A percentile compares a stretch with the other conserved stretches of the same genome.
Evolutionary conservation across 2,888 invertebrate genomes (phyloP).

Genomic region (Polia nebulosa): DNA sequence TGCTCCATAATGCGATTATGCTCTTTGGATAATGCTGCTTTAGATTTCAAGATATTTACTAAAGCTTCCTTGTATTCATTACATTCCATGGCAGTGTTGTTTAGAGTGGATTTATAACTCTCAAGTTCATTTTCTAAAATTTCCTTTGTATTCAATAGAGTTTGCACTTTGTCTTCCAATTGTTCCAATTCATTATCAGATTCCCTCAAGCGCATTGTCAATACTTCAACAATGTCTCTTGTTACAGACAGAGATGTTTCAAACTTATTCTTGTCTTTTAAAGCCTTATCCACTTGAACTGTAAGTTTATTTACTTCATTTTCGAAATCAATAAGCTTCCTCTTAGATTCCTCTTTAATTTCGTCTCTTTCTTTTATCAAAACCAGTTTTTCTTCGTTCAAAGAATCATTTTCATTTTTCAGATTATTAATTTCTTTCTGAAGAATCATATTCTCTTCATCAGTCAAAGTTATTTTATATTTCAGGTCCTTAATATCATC

Average conservation of each 20-base stretch:
- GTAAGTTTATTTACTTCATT: slow-evolving; percentile 85
- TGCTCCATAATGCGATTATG: slow-evolving; percentile 89
- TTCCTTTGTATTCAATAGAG: slow-evolving; percentile 79
- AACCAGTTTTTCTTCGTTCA: slow-evolving; percentile 75
- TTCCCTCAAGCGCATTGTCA: slow-evolving; percentile 90
- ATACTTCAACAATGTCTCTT: slow-evolving; percentile 91
- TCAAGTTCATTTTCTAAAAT: slow-evolving; percentile 81
- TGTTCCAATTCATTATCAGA: slow-evolving; percentile 92
- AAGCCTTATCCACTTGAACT: slow-evolving; percentile 83
- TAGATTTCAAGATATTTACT: slow-evolving; percentile 87
- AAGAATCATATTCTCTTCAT: slow-evolving; percentile 78
- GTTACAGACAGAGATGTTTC: slow-evolving; percentile 91
- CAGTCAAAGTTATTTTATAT: slow-evolving; percentile 75
- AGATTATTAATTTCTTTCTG: slow-evolving; percentile 78
- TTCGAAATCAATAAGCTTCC: slow-evolving; percentile 82
- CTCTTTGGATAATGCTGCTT: slow-evolving; percentile 86
- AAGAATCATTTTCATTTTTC: slow-evolving; percentile 77
- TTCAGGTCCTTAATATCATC: slow-evolving; percentile 82
- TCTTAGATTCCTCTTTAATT: slow-evolving; percentile 82
- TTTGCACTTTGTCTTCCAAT: slow-evolving; percentile 84
- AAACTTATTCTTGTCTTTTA: slow-evolving; percentile 90
- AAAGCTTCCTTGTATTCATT: slow-evolving; percentile 88
- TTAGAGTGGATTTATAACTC: slow-evolving; percentile 80
- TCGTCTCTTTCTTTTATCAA: slow-evolving; percentile 77
- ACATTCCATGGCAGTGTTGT: slow-evolving; percentile 83